A percentile compares a stretch with the other conserved stretches of the same genome.
These are phyloP conservation scores for Martes martes DNA, from an alignment of 2,113 vertebrate genomes.

Conservation along the genomic window DNA sequence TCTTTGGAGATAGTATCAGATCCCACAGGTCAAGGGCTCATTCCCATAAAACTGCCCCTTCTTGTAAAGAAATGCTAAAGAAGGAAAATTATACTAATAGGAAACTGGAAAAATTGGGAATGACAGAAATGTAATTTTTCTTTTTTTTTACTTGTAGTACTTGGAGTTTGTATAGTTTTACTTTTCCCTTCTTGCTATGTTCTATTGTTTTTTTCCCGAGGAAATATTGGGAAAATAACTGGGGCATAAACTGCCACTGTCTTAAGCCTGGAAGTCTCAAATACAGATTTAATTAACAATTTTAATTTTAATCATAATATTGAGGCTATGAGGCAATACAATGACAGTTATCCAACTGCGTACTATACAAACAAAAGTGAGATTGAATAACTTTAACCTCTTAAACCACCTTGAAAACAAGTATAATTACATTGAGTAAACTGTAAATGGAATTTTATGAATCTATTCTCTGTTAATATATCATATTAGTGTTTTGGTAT, in stretches of 20 bases:
- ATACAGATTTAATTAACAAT: not conserved
- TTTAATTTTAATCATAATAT: not conserved
- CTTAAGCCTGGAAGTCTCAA: not conserved
- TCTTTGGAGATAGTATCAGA: not conserved
- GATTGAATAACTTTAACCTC: not conserved
- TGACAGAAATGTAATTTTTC: not conserved
- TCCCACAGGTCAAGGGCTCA: not conserved
- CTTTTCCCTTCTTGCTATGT: not conserved
- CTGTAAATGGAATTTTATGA: not conserved
- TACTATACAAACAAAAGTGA: not conserved
- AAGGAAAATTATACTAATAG: not conserved
- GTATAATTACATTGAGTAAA: not conserved
- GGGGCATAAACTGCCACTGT: not conserved
- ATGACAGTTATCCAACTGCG: not conserved
- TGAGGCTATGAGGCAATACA: not conserved
- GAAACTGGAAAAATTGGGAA: not conserved
- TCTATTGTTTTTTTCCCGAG: not conserved
- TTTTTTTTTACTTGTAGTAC: not conserved
- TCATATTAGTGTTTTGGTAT: not conserved
- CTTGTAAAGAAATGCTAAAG: not conserved
- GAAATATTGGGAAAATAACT: not conserved
- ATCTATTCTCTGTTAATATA: not conserved
- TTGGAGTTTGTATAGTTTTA: not conserved
- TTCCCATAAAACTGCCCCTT: not conserved
- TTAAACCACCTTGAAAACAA: not conserved